Base-by-base conservation (phyloP, 2,888 invertebrate species). In the Ypsolopha sequella region DNA sequence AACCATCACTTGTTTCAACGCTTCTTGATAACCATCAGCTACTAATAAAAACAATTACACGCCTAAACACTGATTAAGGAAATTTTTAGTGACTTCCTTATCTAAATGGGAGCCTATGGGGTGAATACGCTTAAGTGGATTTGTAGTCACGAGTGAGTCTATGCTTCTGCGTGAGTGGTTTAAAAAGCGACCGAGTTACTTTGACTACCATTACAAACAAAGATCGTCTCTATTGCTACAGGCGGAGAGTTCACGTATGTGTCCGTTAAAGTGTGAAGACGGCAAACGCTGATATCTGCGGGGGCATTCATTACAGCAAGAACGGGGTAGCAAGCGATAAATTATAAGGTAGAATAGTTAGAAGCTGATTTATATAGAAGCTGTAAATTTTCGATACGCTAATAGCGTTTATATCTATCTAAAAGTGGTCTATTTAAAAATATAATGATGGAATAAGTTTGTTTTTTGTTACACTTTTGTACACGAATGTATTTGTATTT, bases 291-390 rank as follows among this genome's bases (percentile, higher is more conserved):
- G 82, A 79, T 85, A 86, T 81, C 85, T 79, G 73, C 63, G 72
- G 71, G 65, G 65, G 71, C 82, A 82, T 85, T 80, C 76, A 82
- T 86, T 86, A 81, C 75, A 66, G 72, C 69, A 73, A 74, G 76
- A 77, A 73, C 72, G 71, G 71, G 69, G 67, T 73, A 72, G 69
- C 67, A 74, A 69, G 64, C 72, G 64, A 76, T 82, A 82, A 80
- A 82, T 81, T 80, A 79, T 78, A 67, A 69, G 60, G 66, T 66
- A 65, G 76, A 76, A 79, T 79, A 80, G 76, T 80, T 80, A 73
- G 74, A 69, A 66, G 64, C 69, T 81, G 76, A 82, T 82, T 79
- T 82, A 80, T 82, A 75, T 70, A 65, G 66, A 70, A 36, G 68
- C 68, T 72, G 71, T 78, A 73, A 73, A 77, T 55, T 76, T 73